Evolutionary conservation across 2,888 invertebrate genomes (phyloP), one percentile per base, ranked within the genome.

Genomic region (Ophion slaviceki): DNA sequence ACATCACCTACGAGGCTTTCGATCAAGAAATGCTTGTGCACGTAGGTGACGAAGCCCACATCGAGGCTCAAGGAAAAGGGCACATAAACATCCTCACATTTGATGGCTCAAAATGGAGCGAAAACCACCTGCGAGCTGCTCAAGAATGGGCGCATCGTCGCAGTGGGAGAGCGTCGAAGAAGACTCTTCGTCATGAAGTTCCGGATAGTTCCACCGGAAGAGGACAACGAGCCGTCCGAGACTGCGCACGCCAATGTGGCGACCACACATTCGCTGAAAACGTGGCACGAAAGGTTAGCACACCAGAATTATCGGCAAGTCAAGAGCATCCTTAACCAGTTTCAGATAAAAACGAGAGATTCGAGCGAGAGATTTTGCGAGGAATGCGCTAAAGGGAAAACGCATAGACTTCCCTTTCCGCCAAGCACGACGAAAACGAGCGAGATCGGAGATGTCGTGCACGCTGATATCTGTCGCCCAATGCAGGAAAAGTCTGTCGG

Each of bases 51-150:
- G 88, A 87, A 10, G 79, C 78, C 2, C 64, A 10, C 1, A 84
- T 89, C 6, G 24, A 70, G 0, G 80, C 86, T 2, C 10, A 32
- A 4, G 87, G 86, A 11, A 84, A 78, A 45, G 82, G 87, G 2
- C 36, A 80, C 8, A 87, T 89, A 7, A 87, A 88, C n/a, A 66
- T 90, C 0, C 10, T 47, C 0, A 87, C 87, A 11, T 85, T 82
- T 40, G 61, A 88, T 66, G 89, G 87, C 17, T 10, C 53, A 0
- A 80, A 17, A 2, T 88, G 88, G 88, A 68, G 45, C 0, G 78
- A 87, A 2, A 88, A 85, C 36, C 78, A 87, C 24, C 32, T 86
- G 86, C 36, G 67, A 81, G 68, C 59, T 81, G 5, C 8, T 10
- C 32, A 84, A 32, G 64, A 47, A 47, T 47, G 71, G 62, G 20